A percentile compares a stretch with the other conserved stretches of the same genome.
Conservation (phyloP, 2,797 vertebrate genomes). For the Diceros bicornis region DNA sequence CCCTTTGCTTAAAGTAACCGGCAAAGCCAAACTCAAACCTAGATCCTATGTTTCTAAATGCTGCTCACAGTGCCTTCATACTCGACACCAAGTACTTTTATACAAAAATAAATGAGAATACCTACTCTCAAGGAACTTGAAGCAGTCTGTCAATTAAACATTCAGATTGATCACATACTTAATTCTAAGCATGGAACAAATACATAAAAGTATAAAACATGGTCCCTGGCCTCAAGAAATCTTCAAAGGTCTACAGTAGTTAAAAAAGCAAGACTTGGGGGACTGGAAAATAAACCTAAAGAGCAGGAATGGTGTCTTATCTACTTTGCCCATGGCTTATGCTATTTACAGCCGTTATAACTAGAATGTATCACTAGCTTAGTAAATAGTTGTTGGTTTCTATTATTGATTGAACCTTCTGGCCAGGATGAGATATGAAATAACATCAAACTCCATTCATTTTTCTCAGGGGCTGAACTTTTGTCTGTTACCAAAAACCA, state of each 20-base stretch:
- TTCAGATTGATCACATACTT: not conserved
- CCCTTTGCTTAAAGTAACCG: slow-evolving; percentile 28
- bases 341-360: not conserved
- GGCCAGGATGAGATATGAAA: not conserved
- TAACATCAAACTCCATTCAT: not conserved
- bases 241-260: not conserved
- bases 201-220: not conserved
- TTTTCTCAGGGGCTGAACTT: slow-evolving; percentile 23
- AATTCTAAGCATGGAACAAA: not conserved
- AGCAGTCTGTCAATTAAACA: slow-evolving; percentile 42
- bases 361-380: slow-evolving; percentile 8
- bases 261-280: slow-evolving; percentile 43
- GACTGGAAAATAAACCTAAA: not conserved
- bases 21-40: slow-evolving; percentile 22
- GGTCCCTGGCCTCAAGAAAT: slow-evolving; percentile 19
- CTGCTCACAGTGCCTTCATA: slow-evolving; percentile 21
- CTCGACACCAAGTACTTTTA: slow-evolving; percentile 23
- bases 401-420: not conserved
- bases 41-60: not conserved
- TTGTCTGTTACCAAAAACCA: not conserved
- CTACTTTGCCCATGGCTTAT: not conserved
- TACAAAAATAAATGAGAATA: slow-evolving; percentile 59
- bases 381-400: slow-evolving; percentile 16
- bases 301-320: not conserved
- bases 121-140: not conserved